Conservation (phyloP, 2,113 vertebrate species). For the Thalassarche chlororhynchos region DNA sequence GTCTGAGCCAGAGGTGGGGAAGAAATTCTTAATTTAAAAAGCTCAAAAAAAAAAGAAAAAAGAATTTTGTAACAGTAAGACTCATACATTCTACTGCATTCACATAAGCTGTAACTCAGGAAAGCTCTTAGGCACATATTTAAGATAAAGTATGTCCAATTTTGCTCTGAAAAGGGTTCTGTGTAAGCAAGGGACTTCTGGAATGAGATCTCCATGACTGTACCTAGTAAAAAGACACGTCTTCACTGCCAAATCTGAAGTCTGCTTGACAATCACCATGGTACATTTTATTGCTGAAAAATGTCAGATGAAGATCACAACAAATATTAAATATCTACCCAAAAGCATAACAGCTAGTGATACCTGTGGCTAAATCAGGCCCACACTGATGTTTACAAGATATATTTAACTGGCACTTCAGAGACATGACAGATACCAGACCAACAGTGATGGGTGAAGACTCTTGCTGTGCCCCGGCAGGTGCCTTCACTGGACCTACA, state of each 20-base stretch:
- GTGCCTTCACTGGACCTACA: neutral
- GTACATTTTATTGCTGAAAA: neutral
- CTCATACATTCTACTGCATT: neutral
- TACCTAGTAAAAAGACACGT: rapidly evolving
- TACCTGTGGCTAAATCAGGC: neutral
- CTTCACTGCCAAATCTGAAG: neutral
- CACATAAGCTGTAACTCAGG: neutral
- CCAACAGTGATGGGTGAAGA: neutral
- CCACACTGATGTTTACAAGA: neutral
- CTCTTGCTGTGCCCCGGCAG: neutral
- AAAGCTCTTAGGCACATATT: neutral
- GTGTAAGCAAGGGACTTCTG: neutral
- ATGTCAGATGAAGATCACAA: neutral
- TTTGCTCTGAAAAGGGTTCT: neutral
- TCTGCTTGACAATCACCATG: neutral
- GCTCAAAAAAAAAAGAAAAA: neutral
- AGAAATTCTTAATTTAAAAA: neutral
- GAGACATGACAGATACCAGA: neutral
- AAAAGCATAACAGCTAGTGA: neutral
- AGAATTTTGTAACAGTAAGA: neutral
- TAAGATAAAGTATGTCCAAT: neutral
- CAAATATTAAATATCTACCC: neutral
- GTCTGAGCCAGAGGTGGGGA: neutral
- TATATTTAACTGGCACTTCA: neutral
- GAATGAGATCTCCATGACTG: neutral